Evolutionary conservation across 2,888 invertebrate species (phyloP).

Genomic region (Hypselothyrea guttata): DNA sequence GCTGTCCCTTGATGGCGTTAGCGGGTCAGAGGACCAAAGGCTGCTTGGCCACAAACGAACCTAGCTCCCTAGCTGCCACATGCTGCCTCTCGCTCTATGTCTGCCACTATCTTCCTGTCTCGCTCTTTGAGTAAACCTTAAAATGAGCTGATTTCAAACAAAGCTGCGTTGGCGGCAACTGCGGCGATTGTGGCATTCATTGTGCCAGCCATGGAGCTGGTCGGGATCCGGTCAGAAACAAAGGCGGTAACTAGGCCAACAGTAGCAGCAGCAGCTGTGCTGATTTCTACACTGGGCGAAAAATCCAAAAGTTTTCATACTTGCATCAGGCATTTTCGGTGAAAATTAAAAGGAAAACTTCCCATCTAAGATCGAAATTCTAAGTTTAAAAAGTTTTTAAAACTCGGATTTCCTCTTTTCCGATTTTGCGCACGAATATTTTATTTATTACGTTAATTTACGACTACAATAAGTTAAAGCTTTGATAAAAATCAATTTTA

Average conservation of each 20-base stretch:
- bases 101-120: neutral
- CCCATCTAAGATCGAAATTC: too few relatives aligned
- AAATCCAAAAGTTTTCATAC: too few relatives aligned
- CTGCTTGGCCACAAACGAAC: slow-evolving; percentile 59
- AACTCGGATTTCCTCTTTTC: too few relatives aligned
- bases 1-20: slow-evolving; percentile 59
- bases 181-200: slow-evolving; percentile 49
- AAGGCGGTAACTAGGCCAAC: slow-evolving; percentile 69
- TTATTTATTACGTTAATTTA: too few relatives aligned
- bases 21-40: slow-evolving; percentile 49
- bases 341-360: too few relatives aligned
- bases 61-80: slow-evolving; percentile 53
- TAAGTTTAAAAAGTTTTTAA: too few relatives aligned
- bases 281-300: slow-evolving; percentile 48
- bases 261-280: slow-evolving; percentile 67
- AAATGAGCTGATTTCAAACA: slow-evolving; percentile 72
- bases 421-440: too few relatives aligned
- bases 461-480: too few relatives aligned
- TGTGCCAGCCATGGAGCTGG: slow-evolving; percentile 43
- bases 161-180: slow-evolving; percentile 46
- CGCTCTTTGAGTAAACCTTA: slow-evolving; percentile 41
- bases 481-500: too few relatives aligned
- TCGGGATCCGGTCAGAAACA: slow-evolving; percentile 62
- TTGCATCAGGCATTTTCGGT: neutral
- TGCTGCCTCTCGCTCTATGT: slow-evolving; percentile 12